Evolutionary conservation across 2,113 vertebrate genomes (phyloP), one percentile per base, ranked within the genome.

Genomic region (Callorhinus ursinus): DNA sequence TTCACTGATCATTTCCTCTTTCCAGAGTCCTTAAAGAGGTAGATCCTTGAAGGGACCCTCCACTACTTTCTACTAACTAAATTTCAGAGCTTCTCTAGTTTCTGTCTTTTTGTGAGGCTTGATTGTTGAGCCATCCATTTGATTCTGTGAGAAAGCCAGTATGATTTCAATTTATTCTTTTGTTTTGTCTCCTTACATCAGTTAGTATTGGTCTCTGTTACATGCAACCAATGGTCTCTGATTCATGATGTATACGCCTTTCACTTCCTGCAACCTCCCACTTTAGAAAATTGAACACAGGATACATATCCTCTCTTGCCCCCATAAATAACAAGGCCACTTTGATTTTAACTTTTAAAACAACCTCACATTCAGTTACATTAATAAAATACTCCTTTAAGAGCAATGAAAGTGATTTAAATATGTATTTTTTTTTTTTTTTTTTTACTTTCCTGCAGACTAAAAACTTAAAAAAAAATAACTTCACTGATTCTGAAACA

Each of bases 401-500:
- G 10, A 80, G 31, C 18, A 71, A 59, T 36, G 46, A 55, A 91
- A 93, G 6, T 88, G 51, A 93, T 79, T 93, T 94, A 42, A 53
- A n/a, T 63, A 42, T 24, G 36, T 71, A 3, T 90, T 95, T 91
- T 76, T 24, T 31, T 83, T 89, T 12, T 89, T 12, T n/a, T 13
- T 42, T 36, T 95, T 95, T 72, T 76, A 77, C 24, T 61, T 94
- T 93, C 28, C 59, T 92, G 67, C 2, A 86, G 26, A 83, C 61
- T 55, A 57, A 81, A 92, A 85, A 76, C 18, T 88, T 46, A 67
- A n/a, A 92, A 46, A 46, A 72, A 87, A 92, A 46, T 80, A 92
- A 71, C 63, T 67, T 85, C 39, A 72, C 28, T 92, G 84, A 95
- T 92, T 94, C 84, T 63, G 84, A 96, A 93, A 95, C 77, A 95